Percentiles rank a stretch among this genome's conserved stretches.
phyloP scores from a whole-genome alignment of 2,113 vertebrate genomes.

The Microtus montanus region DNA sequence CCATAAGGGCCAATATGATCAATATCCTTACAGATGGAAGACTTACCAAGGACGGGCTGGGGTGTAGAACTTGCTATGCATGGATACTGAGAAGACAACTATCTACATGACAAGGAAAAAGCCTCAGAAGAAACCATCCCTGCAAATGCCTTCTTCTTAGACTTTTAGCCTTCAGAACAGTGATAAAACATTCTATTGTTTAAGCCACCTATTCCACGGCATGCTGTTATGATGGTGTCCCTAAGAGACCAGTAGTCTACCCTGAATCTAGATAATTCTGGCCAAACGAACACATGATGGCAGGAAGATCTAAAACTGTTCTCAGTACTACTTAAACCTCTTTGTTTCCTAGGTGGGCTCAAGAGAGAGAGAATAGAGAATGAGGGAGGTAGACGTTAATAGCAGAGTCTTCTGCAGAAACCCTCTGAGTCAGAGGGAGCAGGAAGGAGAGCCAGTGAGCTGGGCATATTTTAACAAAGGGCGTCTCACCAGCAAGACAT shows the following conservation, averaged over 20 bases:
- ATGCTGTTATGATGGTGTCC: background rate
- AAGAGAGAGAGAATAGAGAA: background rate
- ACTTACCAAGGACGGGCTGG: background rate
- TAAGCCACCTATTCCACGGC: background rate
- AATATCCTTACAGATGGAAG: background rate
- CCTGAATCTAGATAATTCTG: background rate
- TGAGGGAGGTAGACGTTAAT: background rate
- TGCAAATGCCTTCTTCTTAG: background rate
- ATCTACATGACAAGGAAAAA: background rate
- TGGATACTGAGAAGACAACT: background rate
- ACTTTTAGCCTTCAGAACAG: background rate
- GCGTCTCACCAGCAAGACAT: background rate
- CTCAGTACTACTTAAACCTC: background rate
- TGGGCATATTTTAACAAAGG: background rate
- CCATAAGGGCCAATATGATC: background rate
- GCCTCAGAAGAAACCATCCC: background rate
- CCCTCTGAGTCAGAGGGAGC: background rate
- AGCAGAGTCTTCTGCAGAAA: background rate
- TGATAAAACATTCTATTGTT: background rate
- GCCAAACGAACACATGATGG: background rate
- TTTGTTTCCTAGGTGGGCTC: background rate
- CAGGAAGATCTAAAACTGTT: background rate
- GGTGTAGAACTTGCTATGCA: background rate
- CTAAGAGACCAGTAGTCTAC: background rate
- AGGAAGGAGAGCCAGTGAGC: background rate